Evolutionary conservation across 2,113 vertebrate genomes (phyloP).

Genomic region (Odocoileus virginianus): DNA sequence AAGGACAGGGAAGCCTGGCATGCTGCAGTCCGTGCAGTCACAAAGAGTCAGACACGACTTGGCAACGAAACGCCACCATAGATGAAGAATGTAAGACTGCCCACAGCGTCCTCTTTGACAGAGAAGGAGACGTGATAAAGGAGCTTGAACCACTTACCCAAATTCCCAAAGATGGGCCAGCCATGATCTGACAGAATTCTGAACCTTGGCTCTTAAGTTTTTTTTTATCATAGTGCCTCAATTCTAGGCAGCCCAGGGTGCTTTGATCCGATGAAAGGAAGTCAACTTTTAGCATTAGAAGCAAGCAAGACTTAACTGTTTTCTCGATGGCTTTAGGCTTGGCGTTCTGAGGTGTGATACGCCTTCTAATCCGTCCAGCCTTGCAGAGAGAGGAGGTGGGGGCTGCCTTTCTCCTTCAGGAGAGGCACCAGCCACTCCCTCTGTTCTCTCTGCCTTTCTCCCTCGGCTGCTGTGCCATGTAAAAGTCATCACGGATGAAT

Average conservation of each 20-base stretch:
- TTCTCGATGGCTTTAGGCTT: neutral
- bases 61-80: neutral
- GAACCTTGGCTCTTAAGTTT: neutral
- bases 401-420: neutral
- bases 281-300: neutral
- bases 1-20: neutral
- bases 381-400: neutral
- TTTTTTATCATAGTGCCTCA: neutral
- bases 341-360: neutral
- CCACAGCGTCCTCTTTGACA: neutral
- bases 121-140: neutral
- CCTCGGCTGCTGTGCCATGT: neutral
- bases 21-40: rapidly evolving
- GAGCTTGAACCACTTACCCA: too few relatives aligned
- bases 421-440: neutral
- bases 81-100: neutral
- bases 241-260: neutral
- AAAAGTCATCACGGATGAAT: neutral
- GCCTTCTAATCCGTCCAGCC: neutral
- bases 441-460: neutral
- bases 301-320: neutral
- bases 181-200: neutral
- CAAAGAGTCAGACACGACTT: neutral
- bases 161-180: neutral
- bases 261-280: neutral